phyloP scores from a whole-genome alignment of 1,140 invertebrate genomes.

The Sesamia nonagrioides region DNA sequence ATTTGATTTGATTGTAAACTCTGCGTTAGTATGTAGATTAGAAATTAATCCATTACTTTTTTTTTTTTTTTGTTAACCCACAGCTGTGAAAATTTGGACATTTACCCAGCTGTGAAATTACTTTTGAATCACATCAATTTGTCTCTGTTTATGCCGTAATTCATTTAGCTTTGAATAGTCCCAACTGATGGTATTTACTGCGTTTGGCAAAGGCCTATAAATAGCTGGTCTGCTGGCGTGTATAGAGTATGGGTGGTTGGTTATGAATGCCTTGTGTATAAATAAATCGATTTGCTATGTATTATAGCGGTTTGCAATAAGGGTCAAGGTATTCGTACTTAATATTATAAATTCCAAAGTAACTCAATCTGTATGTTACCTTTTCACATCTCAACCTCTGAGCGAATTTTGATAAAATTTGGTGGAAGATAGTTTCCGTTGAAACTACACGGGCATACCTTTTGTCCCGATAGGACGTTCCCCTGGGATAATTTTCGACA shows the following conservation, averaged over 20 bases:
- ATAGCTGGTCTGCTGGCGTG: not conserved
- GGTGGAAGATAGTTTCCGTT: no score
- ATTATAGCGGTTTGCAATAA: not conserved
- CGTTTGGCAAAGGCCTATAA: not conserved
- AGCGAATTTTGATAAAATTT: no score
- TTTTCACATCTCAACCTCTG: no score
- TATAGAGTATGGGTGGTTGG: not conserved
- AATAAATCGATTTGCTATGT: not conserved
- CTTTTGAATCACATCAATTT: constrained; percentile 41
- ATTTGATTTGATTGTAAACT: not conserved
- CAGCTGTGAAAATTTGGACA: constrained; percentile 22
- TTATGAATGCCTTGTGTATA: not conserved
- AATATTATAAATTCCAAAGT: no score
- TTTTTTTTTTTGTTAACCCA: constrained; percentile 26
- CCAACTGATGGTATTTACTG: constrained; percentile 6
- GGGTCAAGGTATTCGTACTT: not conserved
- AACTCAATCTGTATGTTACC: no score
- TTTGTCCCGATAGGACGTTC: no score
- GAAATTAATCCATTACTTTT: constrained; percentile 11
- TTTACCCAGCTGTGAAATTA: constrained; percentile 14
- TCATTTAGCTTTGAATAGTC: not conserved
- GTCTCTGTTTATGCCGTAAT: constrained; percentile 9
- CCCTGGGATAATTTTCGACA: no score
- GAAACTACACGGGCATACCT: no score
- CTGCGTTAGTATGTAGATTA: not conserved